Evolutionary conservation across 2,113 vertebrate genomes (phyloP).

Genomic region (Nesogale talazaci): DNA sequence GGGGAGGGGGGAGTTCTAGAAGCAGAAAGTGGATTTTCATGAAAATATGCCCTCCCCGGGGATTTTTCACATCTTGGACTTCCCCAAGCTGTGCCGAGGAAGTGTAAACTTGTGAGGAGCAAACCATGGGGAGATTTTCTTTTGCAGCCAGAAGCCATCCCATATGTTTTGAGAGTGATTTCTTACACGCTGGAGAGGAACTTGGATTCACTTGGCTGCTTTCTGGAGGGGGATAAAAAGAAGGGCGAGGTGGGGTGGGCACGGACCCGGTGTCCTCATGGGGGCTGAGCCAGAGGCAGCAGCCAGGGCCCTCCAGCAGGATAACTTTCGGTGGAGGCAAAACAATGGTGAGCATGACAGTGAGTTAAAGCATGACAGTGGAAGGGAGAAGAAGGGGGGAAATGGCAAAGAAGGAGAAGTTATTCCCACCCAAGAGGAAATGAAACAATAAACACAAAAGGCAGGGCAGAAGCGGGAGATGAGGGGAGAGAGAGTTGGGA

Average conservation of each 20-base stretch:
- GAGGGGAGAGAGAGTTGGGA: background rate
- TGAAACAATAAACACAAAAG: constrained; percentile 51
- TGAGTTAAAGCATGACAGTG: constrained; percentile 11
- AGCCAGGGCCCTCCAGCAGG: constrained; percentile 43
- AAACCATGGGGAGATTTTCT: constrained; percentile 67
- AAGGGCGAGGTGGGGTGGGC: background rate
- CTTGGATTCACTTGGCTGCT: constrained; percentile 59
- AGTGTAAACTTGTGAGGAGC: constrained; percentile 70
- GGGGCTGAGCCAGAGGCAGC: background rate
- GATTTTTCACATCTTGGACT: constrained; percentile 58
- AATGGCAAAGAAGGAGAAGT: background rate
- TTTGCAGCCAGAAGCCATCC: constrained; percentile 74
- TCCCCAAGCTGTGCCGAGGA: constrained; percentile 27
- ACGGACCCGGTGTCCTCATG: constrained; percentile 5
- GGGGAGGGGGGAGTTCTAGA: background rate
- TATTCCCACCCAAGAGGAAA: constrained; percentile 23
- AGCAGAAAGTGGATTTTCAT: constrained; percentile 56
- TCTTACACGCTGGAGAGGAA: constrained; percentile 38
- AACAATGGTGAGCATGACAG: constrained; percentile 2
- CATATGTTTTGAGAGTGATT: constrained; percentile 68
- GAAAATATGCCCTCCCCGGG: constrained; percentile 23
- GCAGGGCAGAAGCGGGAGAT: background rate
- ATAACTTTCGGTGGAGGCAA: constrained; percentile 14
- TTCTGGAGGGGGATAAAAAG: constrained; percentile 33
- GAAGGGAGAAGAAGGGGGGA: background rate